Evolutionary conservation across 2,888 invertebrate species (phyloP), one percentile per base, ranked within the genome.

Genomic region (Sussaba pulchella): DNA sequence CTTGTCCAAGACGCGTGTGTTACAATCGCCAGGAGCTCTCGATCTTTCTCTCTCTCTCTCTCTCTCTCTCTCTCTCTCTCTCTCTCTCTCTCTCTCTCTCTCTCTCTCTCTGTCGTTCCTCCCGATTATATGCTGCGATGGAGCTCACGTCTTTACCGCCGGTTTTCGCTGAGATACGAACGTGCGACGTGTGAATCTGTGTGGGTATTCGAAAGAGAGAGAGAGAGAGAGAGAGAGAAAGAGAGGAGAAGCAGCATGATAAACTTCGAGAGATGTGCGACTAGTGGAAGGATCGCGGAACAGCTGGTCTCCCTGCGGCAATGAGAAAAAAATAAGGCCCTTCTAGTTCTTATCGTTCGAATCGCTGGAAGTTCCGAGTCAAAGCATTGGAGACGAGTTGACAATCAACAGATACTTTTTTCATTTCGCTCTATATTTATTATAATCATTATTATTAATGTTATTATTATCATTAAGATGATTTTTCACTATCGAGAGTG

Each of bases 151-250:
- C 54, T 74, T 83, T 74, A 50, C 54, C 45, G 71, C 78, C 84
- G 86, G 86, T 87, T 83, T 81, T 80, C 81, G 80, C 81, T 80
- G 78, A 84, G 86, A 88, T 87, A 86, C 85, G 84, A 83, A 31
- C 31, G 31, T 6, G 6, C 6, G 31, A 6, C 31, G 31, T n/a
- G n/a, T n/a, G n/a, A n/a, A n/a, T n/a, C n/a, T n/a, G n/a, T n/a
- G n/a, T n/a, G n/a, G n/a, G n/a, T n/a, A n/a, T n/a, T n/a, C n/a
- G n/a, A n/a, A n/a, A n/a, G n/a, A 85, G 73, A 75, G 73, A 31
- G 72, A 26, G 41, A 31, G 17, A 54, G 31, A 57, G 67, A 41
- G 61, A 21, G 43, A 79, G 24, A 14, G 47, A 36, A 52, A 72
- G 50, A 74, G 69, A 81, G 71, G 72, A 21, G 31, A 77, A 71